Evolutionary conservation across 2,113 vertebrate genomes (phyloP).

Genomic region (Solenodon paradoxus): DNA sequence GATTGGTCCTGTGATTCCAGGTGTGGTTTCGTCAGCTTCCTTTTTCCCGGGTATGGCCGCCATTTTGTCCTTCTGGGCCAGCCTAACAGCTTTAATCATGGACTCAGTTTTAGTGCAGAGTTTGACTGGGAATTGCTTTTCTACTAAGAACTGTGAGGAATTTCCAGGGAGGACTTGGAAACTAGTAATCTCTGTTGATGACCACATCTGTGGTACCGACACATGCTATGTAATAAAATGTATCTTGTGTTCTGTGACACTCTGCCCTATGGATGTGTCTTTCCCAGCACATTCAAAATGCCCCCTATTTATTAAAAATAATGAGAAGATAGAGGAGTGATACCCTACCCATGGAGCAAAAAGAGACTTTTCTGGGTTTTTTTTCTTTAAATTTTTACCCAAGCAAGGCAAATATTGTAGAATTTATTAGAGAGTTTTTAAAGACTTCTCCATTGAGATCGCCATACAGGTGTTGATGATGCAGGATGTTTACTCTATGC

Average conservation of each 20-base stretch:
- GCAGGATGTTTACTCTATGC: neutral
- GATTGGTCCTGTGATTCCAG: too few relatives aligned
- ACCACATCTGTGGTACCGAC: constrained; percentile 73
- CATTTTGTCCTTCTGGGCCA: too few relatives aligned
- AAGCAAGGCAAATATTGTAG: constrained; percentile 25
- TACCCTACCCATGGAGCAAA: constrained; percentile 57
- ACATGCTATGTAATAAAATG: constrained; percentile 61
- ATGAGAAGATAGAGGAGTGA: constrained; percentile 40
- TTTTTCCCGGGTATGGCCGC: too few relatives aligned
- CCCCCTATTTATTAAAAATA: constrained; percentile 60
- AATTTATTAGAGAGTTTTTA: constrained; percentile 15
- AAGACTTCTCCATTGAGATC: neutral
- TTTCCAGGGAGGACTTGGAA: constrained; percentile 74
- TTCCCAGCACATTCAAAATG: constrained; percentile 58
- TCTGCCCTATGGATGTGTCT: constrained; percentile 51
- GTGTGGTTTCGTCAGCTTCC: too few relatives aligned
- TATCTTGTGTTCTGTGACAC: constrained; percentile 66
- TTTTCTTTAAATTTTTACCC: constrained; percentile 60
- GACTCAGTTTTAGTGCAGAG: constrained; percentile 27
- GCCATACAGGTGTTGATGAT: neutral
- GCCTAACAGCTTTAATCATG: constrained; percentile 61
- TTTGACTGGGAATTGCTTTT: constrained; percentile 68
- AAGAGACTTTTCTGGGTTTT: constrained; percentile 42
- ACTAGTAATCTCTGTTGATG: constrained; percentile 75
- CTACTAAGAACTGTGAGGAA: constrained; percentile 51